A percentile compares a stretch with the other conserved stretches of the same genome.
Conservation (phyloP, 2,113 vertebrate species). For the Raja brachyura region DNA sequence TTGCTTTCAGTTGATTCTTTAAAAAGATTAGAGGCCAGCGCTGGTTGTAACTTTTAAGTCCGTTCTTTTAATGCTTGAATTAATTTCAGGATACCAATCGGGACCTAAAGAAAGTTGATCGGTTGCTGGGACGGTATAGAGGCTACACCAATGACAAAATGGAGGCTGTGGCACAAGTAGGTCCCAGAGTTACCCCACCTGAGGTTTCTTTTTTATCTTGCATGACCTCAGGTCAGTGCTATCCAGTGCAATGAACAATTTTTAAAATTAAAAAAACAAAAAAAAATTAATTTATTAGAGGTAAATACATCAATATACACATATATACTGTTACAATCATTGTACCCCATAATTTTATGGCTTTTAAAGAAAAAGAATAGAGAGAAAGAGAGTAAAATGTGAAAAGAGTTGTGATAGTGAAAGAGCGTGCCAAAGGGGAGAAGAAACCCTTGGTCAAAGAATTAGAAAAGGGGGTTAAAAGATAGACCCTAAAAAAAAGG, state of each 20-base stretch:
- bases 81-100: slow-evolving; percentile 77
- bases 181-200: slow-evolving; percentile 40
- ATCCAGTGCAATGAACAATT: background rate
- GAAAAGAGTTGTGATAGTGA: too few species aligned
- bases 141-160: slow-evolving; percentile 75
- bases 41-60: background rate
- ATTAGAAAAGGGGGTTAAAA: too few species aligned
- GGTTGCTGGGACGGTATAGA: slow-evolving; percentile 79
- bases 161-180: slow-evolving; percentile 73
- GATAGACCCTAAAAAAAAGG: too few species aligned
- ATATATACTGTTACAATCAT: too few species aligned
- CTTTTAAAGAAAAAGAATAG: too few species aligned
- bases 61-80: background rate
- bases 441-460: too few species aligned
- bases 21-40: background rate
- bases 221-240: background rate
- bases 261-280: too few species aligned
- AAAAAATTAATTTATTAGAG: too few species aligned
- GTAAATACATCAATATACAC: too few species aligned
- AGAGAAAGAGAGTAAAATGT: too few species aligned
- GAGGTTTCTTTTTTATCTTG: background rate
- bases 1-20: background rate
- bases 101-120: slow-evolving; percentile 80
- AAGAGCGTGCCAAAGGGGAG: too few species aligned
- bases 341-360: too few species aligned